phyloP scores from a whole-genome alignment of 2,797 vertebrate genomes.

The Melopsittacus undulatus region DNA sequence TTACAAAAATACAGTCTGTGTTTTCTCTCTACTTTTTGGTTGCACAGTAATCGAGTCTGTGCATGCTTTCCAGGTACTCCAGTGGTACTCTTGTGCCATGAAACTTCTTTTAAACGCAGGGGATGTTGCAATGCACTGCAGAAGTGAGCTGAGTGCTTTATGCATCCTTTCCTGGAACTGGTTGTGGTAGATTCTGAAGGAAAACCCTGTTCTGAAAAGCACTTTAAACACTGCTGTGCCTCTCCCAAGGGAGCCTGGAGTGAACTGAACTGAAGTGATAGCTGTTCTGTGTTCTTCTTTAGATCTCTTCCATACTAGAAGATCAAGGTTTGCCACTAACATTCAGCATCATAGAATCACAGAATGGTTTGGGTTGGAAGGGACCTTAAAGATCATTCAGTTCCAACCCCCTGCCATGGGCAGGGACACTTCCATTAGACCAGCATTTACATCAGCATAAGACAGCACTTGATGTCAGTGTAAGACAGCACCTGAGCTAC shows the following conservation, averaged over 20 bases:
- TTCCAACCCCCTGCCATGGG: background rate
- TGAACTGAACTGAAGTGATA: background rate
- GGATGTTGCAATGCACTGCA: fast-evolving
- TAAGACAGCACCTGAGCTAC: background rate
- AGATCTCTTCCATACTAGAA: no score
- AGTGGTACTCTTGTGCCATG: background rate
- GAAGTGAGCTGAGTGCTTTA: background rate
- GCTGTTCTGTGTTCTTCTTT: background rate
- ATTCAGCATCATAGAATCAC: background rate
- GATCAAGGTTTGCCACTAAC: background rate
- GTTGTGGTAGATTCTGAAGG: background rate
- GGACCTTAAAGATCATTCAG: background rate
- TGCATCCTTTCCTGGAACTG: background rate
- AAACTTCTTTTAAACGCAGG: background rate
- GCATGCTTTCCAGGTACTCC: background rate
- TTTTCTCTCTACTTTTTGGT: background rate
- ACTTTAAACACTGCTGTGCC: background rate
- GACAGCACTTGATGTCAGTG: background rate
- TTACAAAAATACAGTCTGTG: fast-evolving
- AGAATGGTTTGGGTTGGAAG: background rate
- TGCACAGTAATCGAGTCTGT: background rate
- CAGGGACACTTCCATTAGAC: background rate
- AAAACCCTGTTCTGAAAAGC: background rate
- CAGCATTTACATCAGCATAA: background rate
- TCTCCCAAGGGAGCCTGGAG: background rate